Evolutionary conservation across 2,113 vertebrate genomes (phyloP), one percentile per base, ranked within the genome.

Genomic region (Eolophus roseicapilla): DNA sequence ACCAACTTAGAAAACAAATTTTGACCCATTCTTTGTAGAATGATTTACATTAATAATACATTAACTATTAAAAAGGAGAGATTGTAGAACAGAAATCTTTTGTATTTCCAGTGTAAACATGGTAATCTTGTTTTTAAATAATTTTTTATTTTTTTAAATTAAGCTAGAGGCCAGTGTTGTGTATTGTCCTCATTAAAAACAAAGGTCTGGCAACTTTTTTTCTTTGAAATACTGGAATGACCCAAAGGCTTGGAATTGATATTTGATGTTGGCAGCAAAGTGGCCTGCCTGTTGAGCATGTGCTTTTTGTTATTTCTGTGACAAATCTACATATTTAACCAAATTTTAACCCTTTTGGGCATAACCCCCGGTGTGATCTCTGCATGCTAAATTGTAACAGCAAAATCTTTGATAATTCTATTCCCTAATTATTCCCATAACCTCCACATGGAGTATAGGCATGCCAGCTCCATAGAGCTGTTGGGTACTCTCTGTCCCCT

Each of bases 261-360:
- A 75, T 94, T 93, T 83, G 29, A 21, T 91, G 77, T 92, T 95
- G 88, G 88, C 95, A 94, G 55, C 60, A 83, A 86, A 93, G 33
- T 28, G 29, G 37, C 59, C 59, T 94, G 68, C 28, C 82, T 82
- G 24, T 82, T 90, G 19, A 93, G 46, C 94, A 91, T 92, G 68
- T 88, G 80, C 50, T 95, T 94, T 93, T 86, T 90, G 79, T 94
- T 94, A 88, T 81, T 92, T 93, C 76, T 78, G 41, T 81, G 55
- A 67, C 75, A 92, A 90, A 74, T 91, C 60, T 83, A 90, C 28
- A 17, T 74, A 59, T 55, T 83, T 70, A 67, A 93, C 19, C 33
- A 88, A 47, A 65, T 59, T 88, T 90, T 97, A 88, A 86, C 86
- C n/a, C 44, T 86, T 90, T 70, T 1, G 55, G 37, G 10, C 13